A percentile compares a stretch with the other conserved stretches of the same genome.
Conservation (phyloP, 2,113 vertebrate species). For the Dryoscopus gambensis region DNA sequence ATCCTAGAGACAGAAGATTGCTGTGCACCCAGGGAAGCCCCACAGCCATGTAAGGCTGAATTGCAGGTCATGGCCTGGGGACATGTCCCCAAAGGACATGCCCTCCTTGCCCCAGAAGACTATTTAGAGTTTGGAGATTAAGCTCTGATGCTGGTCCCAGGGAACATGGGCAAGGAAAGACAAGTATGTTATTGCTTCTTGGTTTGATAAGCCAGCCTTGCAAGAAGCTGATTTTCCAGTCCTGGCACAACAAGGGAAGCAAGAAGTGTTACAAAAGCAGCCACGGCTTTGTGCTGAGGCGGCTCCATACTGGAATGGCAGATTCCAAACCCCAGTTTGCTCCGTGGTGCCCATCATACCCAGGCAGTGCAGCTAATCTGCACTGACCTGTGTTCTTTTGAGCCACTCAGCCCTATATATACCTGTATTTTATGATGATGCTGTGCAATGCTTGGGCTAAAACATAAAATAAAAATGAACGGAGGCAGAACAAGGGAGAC, state of each 20-base stretch:
- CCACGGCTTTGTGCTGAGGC: background rate
- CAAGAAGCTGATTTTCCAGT: background rate
- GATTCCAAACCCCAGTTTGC: background rate
- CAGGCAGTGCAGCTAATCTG: background rate
- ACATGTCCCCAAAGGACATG: background rate
- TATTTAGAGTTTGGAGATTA: background rate
- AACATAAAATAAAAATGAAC: background rate
- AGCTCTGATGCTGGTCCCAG: background rate
- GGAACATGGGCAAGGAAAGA: background rate
- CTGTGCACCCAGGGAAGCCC: background rate
- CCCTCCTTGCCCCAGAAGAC: background rate
- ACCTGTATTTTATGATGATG: background rate
- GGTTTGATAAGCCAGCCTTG: background rate
- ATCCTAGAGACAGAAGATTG: background rate
- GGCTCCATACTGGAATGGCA: background rate
- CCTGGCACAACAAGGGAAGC: background rate
- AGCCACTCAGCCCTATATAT: background rate
- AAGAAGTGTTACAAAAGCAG: background rate
- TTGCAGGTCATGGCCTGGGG: background rate
- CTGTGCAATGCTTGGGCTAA: background rate
- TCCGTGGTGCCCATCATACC: background rate
- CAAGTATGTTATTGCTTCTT: background rate
- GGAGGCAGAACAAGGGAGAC: background rate
- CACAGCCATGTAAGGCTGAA: background rate
- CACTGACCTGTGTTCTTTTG: background rate